phyloP scores from a whole-genome alignment of 2,113 vertebrate genomes.

The Nestor notabilis region DNA sequence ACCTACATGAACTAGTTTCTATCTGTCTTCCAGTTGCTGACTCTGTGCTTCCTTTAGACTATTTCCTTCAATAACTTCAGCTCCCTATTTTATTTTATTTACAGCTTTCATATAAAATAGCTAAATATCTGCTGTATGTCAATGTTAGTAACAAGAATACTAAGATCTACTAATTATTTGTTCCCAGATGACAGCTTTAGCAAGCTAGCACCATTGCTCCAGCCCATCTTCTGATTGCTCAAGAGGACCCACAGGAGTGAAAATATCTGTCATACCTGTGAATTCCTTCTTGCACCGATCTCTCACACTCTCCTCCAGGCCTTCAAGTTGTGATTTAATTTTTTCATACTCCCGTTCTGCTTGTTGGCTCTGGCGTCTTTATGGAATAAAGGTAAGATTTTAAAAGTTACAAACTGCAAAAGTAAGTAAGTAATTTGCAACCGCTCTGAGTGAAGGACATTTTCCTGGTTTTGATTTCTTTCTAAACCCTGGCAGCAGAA shows the following conservation, averaged over 20 bases:
- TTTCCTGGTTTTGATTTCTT: neutral
- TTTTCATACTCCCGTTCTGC: constrained; percentile 96
- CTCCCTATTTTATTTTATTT: neutral
- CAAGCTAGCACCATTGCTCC: neutral
- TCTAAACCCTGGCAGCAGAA: neutral
- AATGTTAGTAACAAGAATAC: neutral
- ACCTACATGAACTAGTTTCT: neutral
- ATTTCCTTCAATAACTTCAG: neutral
- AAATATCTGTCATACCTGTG: constrained; percentile 79
- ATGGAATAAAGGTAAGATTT: constrained; percentile 9
- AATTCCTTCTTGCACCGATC: constrained; percentile 98
- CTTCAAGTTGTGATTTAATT: constrained; percentile 93
- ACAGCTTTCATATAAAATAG: neutral
- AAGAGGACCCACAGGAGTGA: neutral
- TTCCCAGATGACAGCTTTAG: neutral
- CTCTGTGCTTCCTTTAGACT: neutral
- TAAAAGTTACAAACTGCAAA: neutral
- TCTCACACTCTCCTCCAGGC: constrained; percentile 93
- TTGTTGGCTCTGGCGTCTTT: constrained; percentile 94
- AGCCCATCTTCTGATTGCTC: neutral
- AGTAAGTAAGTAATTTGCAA: neutral
- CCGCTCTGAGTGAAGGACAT: neutral
- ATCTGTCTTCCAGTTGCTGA: neutral
- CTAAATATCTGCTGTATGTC: neutral
- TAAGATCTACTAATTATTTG: neutral